Evolutionary conservation across 2,113 vertebrate genomes (phyloP), one percentile per base, ranked within the genome.

Genomic region (Ceyx cyanopectus): DNA sequence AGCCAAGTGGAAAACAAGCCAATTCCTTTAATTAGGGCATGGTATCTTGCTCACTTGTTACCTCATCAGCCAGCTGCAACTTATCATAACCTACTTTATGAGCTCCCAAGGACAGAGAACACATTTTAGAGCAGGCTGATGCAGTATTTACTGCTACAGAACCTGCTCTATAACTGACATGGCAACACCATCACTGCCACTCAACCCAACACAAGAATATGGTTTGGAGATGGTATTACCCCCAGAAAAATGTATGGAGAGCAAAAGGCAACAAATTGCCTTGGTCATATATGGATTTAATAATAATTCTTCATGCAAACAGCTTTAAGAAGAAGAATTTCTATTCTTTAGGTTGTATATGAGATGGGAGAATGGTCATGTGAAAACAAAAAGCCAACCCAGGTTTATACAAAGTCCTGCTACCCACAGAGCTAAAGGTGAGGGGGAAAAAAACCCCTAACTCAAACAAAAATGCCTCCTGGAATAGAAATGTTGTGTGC

Each of bases 31-130:
- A 96, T 95, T 91, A 79, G 91, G 85, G 63, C 86, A 80, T 85
- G 81, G 73, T 92, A 65, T 89, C 91, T 95, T 93, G 74, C 61
- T 92, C 0, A 0, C 68, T 94, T 93, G 79, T 95, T 96, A 94
- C 85, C 81, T 96, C 94, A 91, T 92, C 91, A 91, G 56, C 56
- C 92, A 92, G 84, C 95, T 94, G 92, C 87, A 89, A 45, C 81
- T 91, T 75, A 88, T 74, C 68, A 75, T 82, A 92, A 53, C 43
- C 43, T 65, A 57, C 56, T 89, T 91, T 67, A 74, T 80, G 75
- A 85, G 30, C 78, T 92, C 65, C 60, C 79, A 60, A 41, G 60
- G 72, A 82, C 3, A 1, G 60, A 66, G 50, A 82, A 16, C 18
- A 5, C 51, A 66, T 94, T 95, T 90, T 74, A 65, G 10, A 40